Evolutionary conservation across 1,140 invertebrate species (phyloP).

Genomic region (Psilanteris sp.): DNA sequence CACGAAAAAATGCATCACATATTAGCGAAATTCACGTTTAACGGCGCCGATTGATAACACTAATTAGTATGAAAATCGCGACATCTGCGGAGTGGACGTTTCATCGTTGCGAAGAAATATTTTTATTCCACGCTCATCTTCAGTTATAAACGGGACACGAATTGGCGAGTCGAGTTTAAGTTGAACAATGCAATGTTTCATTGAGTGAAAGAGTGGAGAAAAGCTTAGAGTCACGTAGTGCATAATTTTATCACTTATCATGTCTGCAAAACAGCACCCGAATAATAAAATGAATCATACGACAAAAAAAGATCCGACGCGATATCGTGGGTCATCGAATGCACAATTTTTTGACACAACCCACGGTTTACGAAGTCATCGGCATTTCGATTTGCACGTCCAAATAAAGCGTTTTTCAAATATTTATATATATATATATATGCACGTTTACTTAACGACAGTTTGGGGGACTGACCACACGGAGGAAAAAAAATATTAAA

Average conservation of each 20-base stretch:
- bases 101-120: conserved; percentile 34
- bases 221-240: conserved; percentile 50
- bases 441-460: no score
- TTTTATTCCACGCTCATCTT: conserved; percentile 39
- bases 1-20: no score
- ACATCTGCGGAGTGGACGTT: conserved; percentile 13
- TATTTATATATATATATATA: no score
- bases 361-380: no score
- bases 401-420: no score
- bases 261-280: conserved; percentile 38
- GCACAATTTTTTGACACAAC: no score
- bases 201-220: conserved; percentile 5
- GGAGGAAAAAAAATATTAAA: no score
- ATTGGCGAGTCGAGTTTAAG: conserved; percentile 39
- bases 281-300: conserved; percentile 45
- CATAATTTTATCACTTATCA: conserved; percentile 66
- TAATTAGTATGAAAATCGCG: background rate
- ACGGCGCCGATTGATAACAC: no score
- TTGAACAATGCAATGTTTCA: conserved; percentile 38
- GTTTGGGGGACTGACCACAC: no score
- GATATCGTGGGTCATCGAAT: no score
- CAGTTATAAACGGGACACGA: conserved; percentile 43
- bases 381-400: no score
- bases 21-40: no score
- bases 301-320: conserved; percentile 40